phyloP scores from a whole-genome alignment of 1,140 invertebrate genomes.

The Plutomurus gul region DNA sequence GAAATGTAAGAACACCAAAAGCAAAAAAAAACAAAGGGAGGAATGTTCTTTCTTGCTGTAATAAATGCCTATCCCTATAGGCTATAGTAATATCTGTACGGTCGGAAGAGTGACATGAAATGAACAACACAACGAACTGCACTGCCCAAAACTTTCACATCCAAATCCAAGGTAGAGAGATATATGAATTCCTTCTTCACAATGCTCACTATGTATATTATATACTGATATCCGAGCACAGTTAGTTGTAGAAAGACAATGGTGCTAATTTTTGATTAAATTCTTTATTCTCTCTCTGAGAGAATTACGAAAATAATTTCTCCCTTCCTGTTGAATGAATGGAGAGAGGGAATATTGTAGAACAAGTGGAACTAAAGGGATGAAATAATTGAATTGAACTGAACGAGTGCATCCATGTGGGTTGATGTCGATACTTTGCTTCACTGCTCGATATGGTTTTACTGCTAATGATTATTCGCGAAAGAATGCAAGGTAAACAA shows the following conservation, averaged over 20 bases:
- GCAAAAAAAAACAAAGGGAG: constrained; percentile 4
- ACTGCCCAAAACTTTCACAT: constrained; percentile 28
- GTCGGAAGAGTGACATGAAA: background rate
- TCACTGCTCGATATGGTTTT: too few relatives aligned
- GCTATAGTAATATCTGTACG: too few relatives aligned
- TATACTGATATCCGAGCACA: too few relatives aligned
- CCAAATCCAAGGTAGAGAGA: background rate
- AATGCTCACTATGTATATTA: too few relatives aligned
- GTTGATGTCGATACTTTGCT: too few relatives aligned
- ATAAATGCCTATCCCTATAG: too few relatives aligned
- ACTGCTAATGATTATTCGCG: background rate
- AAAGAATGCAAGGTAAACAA: constrained; percentile 16
- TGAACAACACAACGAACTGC: background rate
- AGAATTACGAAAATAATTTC: background rate
- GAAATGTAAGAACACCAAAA: constrained; percentile 26
- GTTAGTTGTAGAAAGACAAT: background rate
- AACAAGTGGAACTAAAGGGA: too few relatives aligned
- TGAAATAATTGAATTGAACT: too few relatives aligned
- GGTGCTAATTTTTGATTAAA: background rate
- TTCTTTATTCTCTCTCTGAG: background rate
- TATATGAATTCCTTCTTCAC: background rate
- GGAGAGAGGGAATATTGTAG: too few relatives aligned
- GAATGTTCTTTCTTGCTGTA: background rate
- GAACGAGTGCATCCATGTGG: too few relatives aligned
- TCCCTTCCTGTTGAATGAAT: background rate